These are phyloP conservation scores for Koerneria pararmatus DNA, from an alignment of 2,888 invertebrate genomes.

Conservation along the genomic window DNA sequence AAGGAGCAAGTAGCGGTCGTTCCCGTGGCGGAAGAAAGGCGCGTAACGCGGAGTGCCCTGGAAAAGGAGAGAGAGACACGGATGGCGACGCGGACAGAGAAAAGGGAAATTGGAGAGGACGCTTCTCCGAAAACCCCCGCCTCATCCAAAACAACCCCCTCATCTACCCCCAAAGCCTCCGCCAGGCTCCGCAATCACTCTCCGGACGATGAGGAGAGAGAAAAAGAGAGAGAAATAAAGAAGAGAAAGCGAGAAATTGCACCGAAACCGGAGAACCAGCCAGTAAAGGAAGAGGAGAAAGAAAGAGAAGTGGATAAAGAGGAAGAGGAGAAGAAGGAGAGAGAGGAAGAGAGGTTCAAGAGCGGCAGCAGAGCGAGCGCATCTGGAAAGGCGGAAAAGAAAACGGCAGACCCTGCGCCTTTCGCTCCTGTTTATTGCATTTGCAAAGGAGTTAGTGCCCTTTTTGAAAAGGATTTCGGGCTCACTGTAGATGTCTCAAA, in stretches of 20 bases:
- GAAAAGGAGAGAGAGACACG: too few relatives aligned
- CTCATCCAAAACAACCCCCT: conserved; percentile 32
- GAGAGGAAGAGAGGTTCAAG: not conserved
- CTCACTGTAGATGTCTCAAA: too few relatives aligned
- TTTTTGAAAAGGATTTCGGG: not conserved
- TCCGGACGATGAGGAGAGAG: conserved; percentile 22
- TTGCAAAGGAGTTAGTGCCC: conserved; percentile 30
- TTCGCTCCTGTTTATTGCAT: conserved; percentile 34
- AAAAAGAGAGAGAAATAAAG: not conserved
- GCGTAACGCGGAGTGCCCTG: too few relatives aligned
- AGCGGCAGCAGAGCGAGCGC: not conserved
- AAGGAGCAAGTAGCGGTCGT: too few relatives aligned
- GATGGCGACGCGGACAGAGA: too few relatives aligned
- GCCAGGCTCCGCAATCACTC: conserved; percentile 25
- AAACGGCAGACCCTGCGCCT: conserved; percentile 16
- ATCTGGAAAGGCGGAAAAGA: conserved; percentile 10
- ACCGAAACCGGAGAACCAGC: conserved; percentile 8
- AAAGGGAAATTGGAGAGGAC: too few relatives aligned
- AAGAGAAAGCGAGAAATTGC: conserved; percentile 5
- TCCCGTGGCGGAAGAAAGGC: too few relatives aligned
- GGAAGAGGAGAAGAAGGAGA: conserved; percentile 18
- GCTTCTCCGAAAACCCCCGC: not conserved
- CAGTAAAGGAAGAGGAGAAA: conserved; percentile 7
- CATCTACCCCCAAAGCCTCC: too few relatives aligned
- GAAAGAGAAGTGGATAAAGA: conserved; percentile 10